Base-by-base conservation (phyloP, 2,888 invertebrate genomes). In the Physocephala rufipes region DNA sequence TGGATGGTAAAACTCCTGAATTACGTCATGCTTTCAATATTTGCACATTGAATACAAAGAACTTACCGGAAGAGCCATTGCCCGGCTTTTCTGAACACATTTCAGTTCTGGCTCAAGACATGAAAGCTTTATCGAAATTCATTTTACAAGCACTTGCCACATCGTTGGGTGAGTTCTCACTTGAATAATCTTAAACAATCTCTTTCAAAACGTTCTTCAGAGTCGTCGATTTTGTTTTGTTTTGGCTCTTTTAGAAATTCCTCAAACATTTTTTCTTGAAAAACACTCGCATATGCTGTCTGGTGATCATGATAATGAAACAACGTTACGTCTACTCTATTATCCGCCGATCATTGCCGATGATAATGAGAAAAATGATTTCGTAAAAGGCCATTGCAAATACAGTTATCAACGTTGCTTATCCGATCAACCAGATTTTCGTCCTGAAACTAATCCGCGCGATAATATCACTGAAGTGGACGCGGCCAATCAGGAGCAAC, bases 1-100 rank as follows among this genome's bases (percentile, higher is more conserved):
- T 89, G 73, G 89, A 90, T 81, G 87, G 85, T 75, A 88, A 84
- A 75, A 81, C 80, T n/a, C 88, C 90, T 83, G 92, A 92, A 83
- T 83, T 90, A 74, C 90, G 92, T 71, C 92, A 92, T 82, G 89
- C 91, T 71, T 92, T 90, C 87, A 92, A 91, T 86, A 90, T 92
- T 84, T 88, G 91, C 78, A 88, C 88, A 75, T 83, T 90, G 79
- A 88, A 89, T 76, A 87, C 88, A 62, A 87, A 88, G 63, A 87
- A 88, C 77, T 87, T 92, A 86, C 92, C 92, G 1, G 90, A 91
- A 76, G 91, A 91, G 79, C 90, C 91, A 74, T 86, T 90, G 72
- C 91, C 91, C 0, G 89, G 90, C 77, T 92, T 92, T 86, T 87
- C 89, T 71, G 87, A 89, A 79, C 91, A 90, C 78, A 89, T 92